Conservation (phyloP, 2,888 invertebrate genomes). For the Ennomos fuscantarius region DNA sequence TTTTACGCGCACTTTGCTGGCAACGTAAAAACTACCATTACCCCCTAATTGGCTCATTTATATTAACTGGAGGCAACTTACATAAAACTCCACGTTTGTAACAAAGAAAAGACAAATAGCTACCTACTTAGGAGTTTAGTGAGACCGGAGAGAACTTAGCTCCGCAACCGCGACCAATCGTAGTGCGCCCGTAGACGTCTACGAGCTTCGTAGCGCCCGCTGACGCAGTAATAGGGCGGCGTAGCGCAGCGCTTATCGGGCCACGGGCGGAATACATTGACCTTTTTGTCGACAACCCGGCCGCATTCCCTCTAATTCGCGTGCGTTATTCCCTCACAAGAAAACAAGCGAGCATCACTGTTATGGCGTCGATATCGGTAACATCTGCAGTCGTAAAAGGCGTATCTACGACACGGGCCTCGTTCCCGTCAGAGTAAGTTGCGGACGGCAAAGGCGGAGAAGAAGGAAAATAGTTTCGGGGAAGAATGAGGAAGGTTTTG, state of each 20-base stretch:
- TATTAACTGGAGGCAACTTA: constrained; percentile 47
- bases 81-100: constrained; percentile 46
- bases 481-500: constrained; percentile 48
- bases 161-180: constrained; percentile 58
- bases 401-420: constrained; percentile 36
- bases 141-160: constrained; percentile 50
- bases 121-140: constrained; percentile 45
- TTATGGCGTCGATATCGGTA: constrained; percentile 53
- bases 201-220: constrained; percentile 73
- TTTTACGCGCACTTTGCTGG: constrained; percentile 27
- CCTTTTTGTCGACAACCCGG: constrained; percentile 60
- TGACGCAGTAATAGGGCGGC: constrained; percentile 73
- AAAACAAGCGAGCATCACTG: constrained; percentile 38
- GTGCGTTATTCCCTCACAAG: constrained; percentile 13
- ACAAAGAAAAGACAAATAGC: constrained; percentile 59
- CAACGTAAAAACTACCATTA: constrained; percentile 47
- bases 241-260: constrained; percentile 67
- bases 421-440: constrained; percentile 37
- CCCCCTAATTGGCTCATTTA: constrained; percentile 53
- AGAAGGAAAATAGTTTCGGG: constrained; percentile 47
- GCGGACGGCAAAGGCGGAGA: constrained; percentile 31
- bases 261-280: constrained; percentile 61
- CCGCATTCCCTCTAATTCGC: constrained; percentile 48
- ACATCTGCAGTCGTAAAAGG: constrained; percentile 55
- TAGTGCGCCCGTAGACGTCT: constrained; percentile 70